phyloP scores from a whole-genome alignment of 2,797 vertebrate genomes.

The Odontamblyopus rebecca region DNA sequence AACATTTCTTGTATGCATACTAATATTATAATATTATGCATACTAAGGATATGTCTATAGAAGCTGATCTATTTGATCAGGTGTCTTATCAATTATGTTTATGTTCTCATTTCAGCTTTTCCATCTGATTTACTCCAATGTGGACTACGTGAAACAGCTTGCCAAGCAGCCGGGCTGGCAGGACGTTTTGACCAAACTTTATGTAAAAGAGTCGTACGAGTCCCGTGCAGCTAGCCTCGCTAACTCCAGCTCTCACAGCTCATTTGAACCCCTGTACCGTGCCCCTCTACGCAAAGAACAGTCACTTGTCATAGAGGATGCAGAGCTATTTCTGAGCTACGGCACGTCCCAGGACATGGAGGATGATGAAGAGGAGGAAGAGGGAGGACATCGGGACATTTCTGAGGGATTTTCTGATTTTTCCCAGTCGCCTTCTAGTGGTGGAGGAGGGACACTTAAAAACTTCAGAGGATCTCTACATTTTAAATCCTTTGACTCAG shows the following conservation, averaged over 20 bases:
- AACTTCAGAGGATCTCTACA: constrained; percentile 66
- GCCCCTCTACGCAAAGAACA: constrained; percentile 60
- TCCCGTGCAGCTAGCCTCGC: constrained; percentile 71
- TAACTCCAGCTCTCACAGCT: constrained; percentile 46
- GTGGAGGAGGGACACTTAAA: constrained; percentile 57
- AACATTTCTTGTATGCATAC: not conserved
- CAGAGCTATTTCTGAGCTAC: constrained; percentile 65
- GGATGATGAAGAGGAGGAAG: constrained; percentile 69
- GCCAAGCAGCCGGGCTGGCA: constrained; percentile 90
- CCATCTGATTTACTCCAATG: constrained; percentile 87
- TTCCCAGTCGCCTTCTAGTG: constrained; percentile 76
- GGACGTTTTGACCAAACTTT: constrained; percentile 92
- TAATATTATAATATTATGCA: no score
- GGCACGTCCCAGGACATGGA: constrained; percentile 64
- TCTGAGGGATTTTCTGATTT: constrained; percentile 83
- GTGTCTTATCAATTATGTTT: not conserved
- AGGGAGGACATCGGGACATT: constrained; percentile 73
- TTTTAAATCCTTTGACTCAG: constrained; percentile 87
- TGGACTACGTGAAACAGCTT: constrained; percentile 87
- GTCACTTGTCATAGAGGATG: constrained; percentile 53
- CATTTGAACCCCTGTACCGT: constrained; percentile 57
- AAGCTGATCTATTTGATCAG: not conserved
- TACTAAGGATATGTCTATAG: not conserved
- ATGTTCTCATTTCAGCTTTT: constrained; percentile 83
- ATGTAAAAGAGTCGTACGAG: constrained; percentile 87